Evolutionary conservation across 37 sponge, comb jelly and placozoan species (phyloP).

Genomic region (Axinella damicornis): DNA sequence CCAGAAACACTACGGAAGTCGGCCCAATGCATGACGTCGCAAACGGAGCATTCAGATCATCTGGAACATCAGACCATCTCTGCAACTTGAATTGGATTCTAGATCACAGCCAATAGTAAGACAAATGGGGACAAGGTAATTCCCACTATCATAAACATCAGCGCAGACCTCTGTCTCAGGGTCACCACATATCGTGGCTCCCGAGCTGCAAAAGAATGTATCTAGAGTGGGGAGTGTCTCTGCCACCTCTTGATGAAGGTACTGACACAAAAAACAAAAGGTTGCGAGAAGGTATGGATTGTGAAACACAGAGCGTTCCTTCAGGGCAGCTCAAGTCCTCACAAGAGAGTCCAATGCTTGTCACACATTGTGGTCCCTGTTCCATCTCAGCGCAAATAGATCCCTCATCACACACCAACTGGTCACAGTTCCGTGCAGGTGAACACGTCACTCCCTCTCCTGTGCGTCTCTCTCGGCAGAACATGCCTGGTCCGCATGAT

Average conservation of each 20-base stretch:
- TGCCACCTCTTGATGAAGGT: slow-evolving; percentile 1
- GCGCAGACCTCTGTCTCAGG: neutral
- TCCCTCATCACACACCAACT: neutral
- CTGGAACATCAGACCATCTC: neutral
- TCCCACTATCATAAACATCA: slow-evolving; percentile 11
- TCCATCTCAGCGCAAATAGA: neutral
- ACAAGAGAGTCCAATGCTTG: neutral
- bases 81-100: neutral
- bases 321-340: slow-evolving; percentile 4
- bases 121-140: neutral
- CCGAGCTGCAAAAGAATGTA: slow-evolving; percentile 4
- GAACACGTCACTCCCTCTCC: slow-evolving; percentile 1
- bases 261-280: neutral
- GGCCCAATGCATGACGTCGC: neutral
- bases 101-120: neutral
- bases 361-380: slow-evolving; percentile 12
- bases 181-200: slow-evolving; percentile 3
- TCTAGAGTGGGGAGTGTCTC: neutral
- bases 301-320: slow-evolving; percentile 6
- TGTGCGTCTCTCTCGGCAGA: neutral
- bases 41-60: neutral
- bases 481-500: slow-evolving; percentile 5
- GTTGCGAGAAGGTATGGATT: neutral
- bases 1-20: neutral
- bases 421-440: slow-evolving; percentile 1